Evolutionary conservation across 2,113 vertebrate species (phyloP).

Genomic region (Grammomys dolichurus): DNA sequence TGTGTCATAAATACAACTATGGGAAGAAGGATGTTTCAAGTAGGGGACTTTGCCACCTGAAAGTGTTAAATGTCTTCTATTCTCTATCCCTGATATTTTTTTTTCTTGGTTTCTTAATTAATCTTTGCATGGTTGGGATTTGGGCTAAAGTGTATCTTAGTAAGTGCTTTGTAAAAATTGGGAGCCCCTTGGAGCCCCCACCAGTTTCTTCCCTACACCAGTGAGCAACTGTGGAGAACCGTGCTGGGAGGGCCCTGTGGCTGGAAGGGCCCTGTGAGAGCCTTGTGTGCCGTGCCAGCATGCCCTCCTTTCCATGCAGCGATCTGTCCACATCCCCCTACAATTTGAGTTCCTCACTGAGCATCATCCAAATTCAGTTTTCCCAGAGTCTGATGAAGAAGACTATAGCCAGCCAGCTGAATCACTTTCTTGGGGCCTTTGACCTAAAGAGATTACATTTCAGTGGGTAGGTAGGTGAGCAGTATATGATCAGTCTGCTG

Average conservation of each 20-base stretch:
- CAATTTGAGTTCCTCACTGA: background rate
- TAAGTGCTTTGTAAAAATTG: background rate
- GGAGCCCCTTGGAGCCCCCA: background rate
- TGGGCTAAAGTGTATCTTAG: background rate
- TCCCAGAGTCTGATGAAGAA: constrained; percentile 51
- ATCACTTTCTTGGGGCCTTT: constrained; percentile 81
- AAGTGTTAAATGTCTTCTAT: background rate
- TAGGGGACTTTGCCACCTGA: background rate
- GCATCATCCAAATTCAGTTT: constrained; percentile 53
- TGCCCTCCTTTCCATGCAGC: background rate
- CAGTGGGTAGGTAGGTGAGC: constrained; percentile 19
- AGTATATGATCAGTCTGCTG: constrained; percentile 79
- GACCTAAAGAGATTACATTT: constrained; percentile 82
- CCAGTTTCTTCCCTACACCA: background rate
- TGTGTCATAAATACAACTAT: background rate
- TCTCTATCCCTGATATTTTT: background rate
- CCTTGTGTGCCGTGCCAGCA: background rate
- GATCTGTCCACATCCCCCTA: background rate
- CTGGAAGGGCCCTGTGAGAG: no score
- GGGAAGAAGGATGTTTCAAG: background rate
- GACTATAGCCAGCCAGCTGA: constrained; percentile 34
- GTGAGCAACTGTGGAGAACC: background rate
- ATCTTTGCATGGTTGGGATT: background rate
- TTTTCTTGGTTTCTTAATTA: background rate
- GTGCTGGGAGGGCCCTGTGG: no score